Conservation (phyloP, 2,888 invertebrate genomes). For the Heterodera filipjevi region DNA sequence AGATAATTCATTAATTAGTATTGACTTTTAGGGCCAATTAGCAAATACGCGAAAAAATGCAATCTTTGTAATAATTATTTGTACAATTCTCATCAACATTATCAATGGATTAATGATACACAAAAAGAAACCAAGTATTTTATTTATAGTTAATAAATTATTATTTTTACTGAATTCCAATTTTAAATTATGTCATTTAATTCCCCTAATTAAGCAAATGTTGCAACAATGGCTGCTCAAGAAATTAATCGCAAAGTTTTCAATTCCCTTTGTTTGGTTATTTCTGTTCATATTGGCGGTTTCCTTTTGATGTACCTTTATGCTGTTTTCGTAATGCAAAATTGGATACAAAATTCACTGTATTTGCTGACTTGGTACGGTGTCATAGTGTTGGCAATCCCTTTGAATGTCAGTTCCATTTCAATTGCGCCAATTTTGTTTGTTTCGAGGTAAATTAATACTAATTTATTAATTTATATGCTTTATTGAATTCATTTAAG, state of each 20-base stretch:
- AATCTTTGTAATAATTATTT: background rate
- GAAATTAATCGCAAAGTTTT: background rate
- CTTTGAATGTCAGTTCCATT: background rate
- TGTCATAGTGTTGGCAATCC: background rate
- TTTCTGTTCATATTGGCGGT: background rate
- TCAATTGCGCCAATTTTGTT: slow-evolving; percentile 2
- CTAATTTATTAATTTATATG: too few species aligned
- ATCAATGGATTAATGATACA: background rate
- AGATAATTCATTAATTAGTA: background rate
- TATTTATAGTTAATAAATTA: too few species aligned
- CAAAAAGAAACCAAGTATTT: background rate
- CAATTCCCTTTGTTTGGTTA: background rate
- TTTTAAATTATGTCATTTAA: too few species aligned
- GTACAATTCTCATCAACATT: background rate
- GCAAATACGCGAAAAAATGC: background rate
- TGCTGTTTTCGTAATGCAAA: background rate
- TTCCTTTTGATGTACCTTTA: background rate
- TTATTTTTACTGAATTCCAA: too few species aligned
- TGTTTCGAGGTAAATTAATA: background rate
- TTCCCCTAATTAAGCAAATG: background rate
- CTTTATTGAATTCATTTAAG: too few species aligned
- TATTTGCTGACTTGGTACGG: background rate
- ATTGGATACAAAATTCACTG: background rate
- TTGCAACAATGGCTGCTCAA: background rate
- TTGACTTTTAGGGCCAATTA: background rate